These are phyloP conservation scores for Dicerorhinus sumatrensis DNA, from an alignment of 2,113 vertebrate genomes.

Conservation along the genomic window DNA sequence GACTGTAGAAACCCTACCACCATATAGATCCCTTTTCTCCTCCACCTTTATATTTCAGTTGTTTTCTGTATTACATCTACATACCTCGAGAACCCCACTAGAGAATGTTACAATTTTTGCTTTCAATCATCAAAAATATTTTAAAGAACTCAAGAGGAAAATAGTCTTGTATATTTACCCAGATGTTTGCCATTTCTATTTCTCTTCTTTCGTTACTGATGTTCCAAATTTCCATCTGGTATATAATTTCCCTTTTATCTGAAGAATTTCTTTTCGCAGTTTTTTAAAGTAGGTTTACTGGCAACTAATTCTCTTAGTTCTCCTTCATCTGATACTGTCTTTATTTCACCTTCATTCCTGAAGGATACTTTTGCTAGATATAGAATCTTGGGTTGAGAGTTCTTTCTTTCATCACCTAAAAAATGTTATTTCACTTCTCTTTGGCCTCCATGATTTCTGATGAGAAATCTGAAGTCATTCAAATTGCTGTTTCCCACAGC, in stretches of 20 bases:
- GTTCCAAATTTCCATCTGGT: not conserved
- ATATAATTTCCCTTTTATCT: not conserved
- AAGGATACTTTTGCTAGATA: not conserved
- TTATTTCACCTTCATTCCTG: conserved; percentile 8
- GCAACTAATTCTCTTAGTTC: not conserved
- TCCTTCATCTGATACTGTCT: not conserved
- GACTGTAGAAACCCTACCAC: not conserved
- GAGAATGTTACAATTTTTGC: not conserved
- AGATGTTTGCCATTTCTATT: not conserved
- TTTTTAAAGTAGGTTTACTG: not conserved
- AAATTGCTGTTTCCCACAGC: not conserved
- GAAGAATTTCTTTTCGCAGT: not conserved
- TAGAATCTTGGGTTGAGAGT: not conserved
- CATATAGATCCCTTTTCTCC: not conserved
- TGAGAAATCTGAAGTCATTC: not conserved
- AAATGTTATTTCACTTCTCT: not conserved
- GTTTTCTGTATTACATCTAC: not conserved
- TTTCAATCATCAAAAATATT: not conserved
- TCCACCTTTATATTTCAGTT: not conserved
- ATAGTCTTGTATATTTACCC: not conserved
- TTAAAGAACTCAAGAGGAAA: not conserved
- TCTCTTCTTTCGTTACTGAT: not conserved
- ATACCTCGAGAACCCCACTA: not conserved
- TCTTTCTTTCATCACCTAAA: conserved; percentile 3
- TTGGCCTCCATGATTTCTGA: not conserved